phyloP scores from a whole-genome alignment of 2,888 invertebrate species.

The Periphyllus acericola region DNA sequence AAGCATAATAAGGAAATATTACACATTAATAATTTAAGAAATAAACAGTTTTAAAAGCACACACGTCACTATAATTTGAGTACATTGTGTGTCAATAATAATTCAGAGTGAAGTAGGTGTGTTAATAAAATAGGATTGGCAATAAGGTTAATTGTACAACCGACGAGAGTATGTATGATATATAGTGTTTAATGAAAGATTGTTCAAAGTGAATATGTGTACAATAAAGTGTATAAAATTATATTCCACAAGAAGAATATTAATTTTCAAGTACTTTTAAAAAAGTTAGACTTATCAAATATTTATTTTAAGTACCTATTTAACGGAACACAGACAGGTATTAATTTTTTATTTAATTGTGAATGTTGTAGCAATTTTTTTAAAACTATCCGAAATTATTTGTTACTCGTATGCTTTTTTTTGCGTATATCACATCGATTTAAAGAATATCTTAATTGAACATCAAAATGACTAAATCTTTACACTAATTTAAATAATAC shows the following conservation, averaged over 20 bases:
- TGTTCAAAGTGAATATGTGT: not conserved
- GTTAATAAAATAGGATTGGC: not conserved
- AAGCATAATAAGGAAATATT: not conserved
- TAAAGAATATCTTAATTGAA: too few relatives aligned
- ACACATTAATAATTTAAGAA: not conserved
- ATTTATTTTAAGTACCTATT: not conserved
- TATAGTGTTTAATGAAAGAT: not conserved
- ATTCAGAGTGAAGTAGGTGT: not conserved
- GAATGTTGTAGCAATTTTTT: too few relatives aligned
- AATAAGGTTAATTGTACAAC: not conserved
- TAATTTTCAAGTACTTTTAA: not conserved
- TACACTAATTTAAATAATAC: too few relatives aligned
- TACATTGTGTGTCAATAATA: not conserved
- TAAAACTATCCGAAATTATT: too few relatives aligned
- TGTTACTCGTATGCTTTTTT: too few relatives aligned
- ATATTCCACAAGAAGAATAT: not conserved
- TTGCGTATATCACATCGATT: too few relatives aligned
- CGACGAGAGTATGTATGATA: not conserved
- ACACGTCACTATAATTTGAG: not conserved
- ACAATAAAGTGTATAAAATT: not conserved
- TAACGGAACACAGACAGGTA: not conserved
- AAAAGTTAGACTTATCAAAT: not conserved
- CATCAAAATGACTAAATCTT: too few relatives aligned
- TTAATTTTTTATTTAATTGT: not conserved
- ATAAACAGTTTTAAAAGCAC: not conserved